Percentiles rank a stretch among this genome's conserved stretches.
phyloP scores from a whole-genome alignment of 2,888 invertebrate genomes.

The Mylabris sibirica region DNA sequence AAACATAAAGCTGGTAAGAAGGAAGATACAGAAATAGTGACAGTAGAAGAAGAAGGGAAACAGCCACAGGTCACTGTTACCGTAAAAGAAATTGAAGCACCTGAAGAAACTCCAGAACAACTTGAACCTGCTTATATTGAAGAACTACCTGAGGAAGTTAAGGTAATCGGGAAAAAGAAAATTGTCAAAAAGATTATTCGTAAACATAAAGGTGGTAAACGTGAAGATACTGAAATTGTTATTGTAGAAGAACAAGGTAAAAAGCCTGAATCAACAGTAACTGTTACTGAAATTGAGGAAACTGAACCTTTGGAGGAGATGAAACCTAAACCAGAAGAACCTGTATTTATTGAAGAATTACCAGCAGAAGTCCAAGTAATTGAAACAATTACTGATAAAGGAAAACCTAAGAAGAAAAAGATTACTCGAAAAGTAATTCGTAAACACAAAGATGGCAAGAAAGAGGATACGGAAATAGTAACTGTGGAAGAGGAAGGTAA shows the following conservation, averaged over 20 bases:
- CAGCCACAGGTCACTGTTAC: conserved; percentile 47
- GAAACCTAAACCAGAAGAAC: conserved; percentile 38
- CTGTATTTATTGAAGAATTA: conserved; percentile 38
- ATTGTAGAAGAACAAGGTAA: conserved; percentile 51
- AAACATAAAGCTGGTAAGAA: conserved; percentile 54
- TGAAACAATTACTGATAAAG: conserved; percentile 56
- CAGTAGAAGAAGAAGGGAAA: conserved; percentile 49
- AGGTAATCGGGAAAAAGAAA: conserved; percentile 48
- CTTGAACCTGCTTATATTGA: conserved; percentile 18
- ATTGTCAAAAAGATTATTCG: conserved; percentile 54
- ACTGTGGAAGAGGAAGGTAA: conserved; percentile 60
- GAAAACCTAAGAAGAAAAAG: conserved; percentile 45
- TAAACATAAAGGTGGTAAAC: conserved; percentile 38
- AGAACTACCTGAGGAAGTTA: conserved; percentile 44
- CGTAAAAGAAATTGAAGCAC: conserved; percentile 36
- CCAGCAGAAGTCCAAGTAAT: conserved; percentile 46
- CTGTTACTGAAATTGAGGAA: conserved; percentile 44
- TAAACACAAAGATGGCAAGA: conserved; percentile 54
- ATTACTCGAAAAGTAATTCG: conserved; percentile 43
- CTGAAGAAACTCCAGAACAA: conserved; percentile 30
- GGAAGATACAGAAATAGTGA: conserved; percentile 57
- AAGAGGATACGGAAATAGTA: conserved; percentile 60
- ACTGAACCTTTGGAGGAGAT: conserved; percentile 52
- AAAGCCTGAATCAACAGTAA: conserved; percentile 44
- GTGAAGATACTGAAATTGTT: conserved; percentile 55